Evolutionary conservation across 1,140 invertebrate genomes (phyloP).

Genomic region (Triops cancriformis): DNA sequence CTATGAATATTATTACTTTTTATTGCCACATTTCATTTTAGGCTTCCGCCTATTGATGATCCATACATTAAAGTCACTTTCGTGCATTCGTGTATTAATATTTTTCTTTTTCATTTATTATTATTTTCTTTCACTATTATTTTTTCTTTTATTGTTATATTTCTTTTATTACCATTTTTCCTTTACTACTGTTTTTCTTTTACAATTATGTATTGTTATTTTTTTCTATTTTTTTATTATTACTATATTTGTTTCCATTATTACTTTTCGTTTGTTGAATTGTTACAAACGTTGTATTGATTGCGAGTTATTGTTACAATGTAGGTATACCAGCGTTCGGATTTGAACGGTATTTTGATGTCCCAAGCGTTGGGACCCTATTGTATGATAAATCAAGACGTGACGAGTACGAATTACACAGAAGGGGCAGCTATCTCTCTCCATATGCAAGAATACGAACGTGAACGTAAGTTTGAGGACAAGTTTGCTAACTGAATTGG

Average conservation of each 20-base stretch:
- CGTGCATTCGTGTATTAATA: no score
- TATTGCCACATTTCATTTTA: no score
- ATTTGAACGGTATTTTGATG: slow-evolving; percentile 82
- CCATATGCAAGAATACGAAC: slow-evolving; percentile 83
- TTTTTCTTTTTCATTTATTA: no score
- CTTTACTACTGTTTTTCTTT: no score
- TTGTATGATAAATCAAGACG: slow-evolving; percentile 82
- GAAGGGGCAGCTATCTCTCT: slow-evolving; percentile 85
- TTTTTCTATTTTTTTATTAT: slow-evolving; percentile 4
- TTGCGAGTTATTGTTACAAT: not conserved
- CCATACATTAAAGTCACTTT: no score
- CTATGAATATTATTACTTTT: no score
- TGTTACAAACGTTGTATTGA: not conserved
- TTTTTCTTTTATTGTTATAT: no score
- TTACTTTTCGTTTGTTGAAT: slow-evolving; percentile 22
- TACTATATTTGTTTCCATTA: slow-evolving; percentile 14
- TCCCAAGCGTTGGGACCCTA: slow-evolving; percentile 83
- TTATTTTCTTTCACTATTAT: slow-evolving; percentile 17
- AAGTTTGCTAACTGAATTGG: no score
- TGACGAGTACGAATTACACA: slow-evolving; percentile 73
- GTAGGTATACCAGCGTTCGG: slow-evolving; percentile 81
- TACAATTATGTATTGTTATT: no score
- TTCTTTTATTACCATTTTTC: no score
- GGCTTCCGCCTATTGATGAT: no score
- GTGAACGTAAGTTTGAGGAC: slow-evolving; percentile 66